Base-by-base conservation (phyloP, 2,113 vertebrate genomes). In the Hypomesus transpacificus region DNA sequence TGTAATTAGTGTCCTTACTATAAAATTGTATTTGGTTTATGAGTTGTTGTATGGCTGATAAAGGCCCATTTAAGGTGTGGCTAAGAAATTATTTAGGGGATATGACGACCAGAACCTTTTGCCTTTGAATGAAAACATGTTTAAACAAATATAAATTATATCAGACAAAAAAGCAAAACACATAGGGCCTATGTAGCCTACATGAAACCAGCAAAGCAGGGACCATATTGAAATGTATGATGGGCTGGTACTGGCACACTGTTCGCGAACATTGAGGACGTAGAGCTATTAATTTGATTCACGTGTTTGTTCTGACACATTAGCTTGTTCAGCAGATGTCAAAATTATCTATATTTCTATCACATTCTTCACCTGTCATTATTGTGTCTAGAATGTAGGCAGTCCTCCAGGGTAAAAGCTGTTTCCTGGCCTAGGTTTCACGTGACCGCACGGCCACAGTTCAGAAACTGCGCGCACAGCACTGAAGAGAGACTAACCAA, bases 401-500 rank as follows among this genome's bases (percentile, higher is more conserved):
- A 56, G n/a, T 56, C 16, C 53, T 18, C 53, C 53, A 18, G 16
- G 9, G 53, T 4, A n/a, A 3, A 4, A 17, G 16, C 53, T 56
- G 31, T 73, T 65, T 71, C 58, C 72, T 68, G 61, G 31, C 59
- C 59, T 59, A 24, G 14, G 21, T 24, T 51, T 70, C 70, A 68
- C 70, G 56, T 76, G 77, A 79, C 24, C 22, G 56, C 68, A 59
- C 73, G 70, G 70, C 63, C 67, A 71, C 52, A 62, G 39, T 73
- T 64, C 73, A 68, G 24, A 31, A 31, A 17, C 13, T 62, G 60
- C 22, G 60, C 14, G 60, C 16, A 18, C 60, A 22, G 14, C 59
- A 24, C 1, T 61, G 24, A 4, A 11, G 4, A 24, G 14, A 28
- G 28, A 26, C 57, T 59, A 59, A 11, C 28, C 14, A 17, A 63